Base-by-base conservation (phyloP, 2,113 vertebrate species). In the Spea bombifrons region DNA sequence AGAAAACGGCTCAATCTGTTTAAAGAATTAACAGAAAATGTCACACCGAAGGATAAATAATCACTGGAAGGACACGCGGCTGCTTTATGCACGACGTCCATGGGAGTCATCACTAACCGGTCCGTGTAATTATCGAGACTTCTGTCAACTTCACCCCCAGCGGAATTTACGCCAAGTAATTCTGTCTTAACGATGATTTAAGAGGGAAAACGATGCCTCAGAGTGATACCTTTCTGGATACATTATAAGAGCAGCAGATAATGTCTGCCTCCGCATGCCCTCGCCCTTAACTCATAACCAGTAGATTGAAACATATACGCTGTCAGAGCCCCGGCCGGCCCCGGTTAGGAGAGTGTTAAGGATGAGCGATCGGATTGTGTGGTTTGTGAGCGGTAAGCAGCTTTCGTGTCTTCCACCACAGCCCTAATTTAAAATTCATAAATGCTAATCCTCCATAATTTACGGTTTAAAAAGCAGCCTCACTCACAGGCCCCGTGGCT, bases 391-490 rank as follows among this genome's bases (percentile, higher is more conserved):
- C 92, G 90, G 92, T 97, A 98, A 98, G 97, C 96, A 95, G 97
- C 96, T 99, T 99, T 98, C 96, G 95, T 94, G 95, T 96, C 96
- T 98, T 94, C 96, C 94, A 96, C 95, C 95, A 95, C 94, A 94
- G 94, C 91, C 95, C 95, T 96, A 95, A 97, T 98, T 98, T 99
- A 97, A 98, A 99, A 98, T 99, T 99, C 97, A 99, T 99, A 98
- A 98, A 99, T 99, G 97, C 97, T 99, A 99, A 99, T 99, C 97
- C 97, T 96, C 97, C 96, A 98, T 99, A 99, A 99, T 98, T 99
- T 98, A 98, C 96, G 97, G 96, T 98, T 98, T 99, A 98, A 98
- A 95, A 98, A 96, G 95, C 96, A 96, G 95, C 94, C 95, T 94
- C 93, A 94, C 94, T 95, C 94, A 92, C 94, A 94, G 95, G 95